Base-by-base conservation (phyloP, 2,113 vertebrate genomes). In the Phalacrocorax carbo region DNA sequence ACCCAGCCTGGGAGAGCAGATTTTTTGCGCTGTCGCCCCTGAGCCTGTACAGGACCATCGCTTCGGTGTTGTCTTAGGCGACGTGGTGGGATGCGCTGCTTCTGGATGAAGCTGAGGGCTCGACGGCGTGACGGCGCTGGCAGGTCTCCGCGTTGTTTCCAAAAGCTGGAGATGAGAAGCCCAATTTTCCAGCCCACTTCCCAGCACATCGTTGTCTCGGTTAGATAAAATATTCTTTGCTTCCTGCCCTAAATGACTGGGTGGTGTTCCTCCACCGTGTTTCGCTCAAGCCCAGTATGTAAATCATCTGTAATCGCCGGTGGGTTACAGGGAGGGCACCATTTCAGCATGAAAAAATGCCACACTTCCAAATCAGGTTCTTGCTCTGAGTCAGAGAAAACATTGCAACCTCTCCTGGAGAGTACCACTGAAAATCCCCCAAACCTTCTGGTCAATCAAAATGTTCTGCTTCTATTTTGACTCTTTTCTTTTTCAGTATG, bases 391-490 rank as follows among this genome's bases (percentile, higher is more conserved):
- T 94, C 92, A 95, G 71, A 91, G 77, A 46, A 88, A 94, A 84
- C 60, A 78, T 62, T 84, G 44, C 84, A 89, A 46, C 90, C 60
- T 86, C 69, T 89, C 64, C 68, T 86, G 68, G 34, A 94, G 72
- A 92, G 42, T 42, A 44, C 36, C 71, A 62, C 70, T 68, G 66
- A 91, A 94, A 95, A 94, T 91, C 73, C 82, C 93, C 86, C 93
- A 84, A 84, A 84, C 79, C 60, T 90, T 94, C 93, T 93, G 88
- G 91, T 90, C 93, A 94, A 30, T 66, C 88, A 90, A 49, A 90
- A 84, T 79, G 70, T 78, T 93, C 86, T 75, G 51, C 30, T 96
- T 85, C 86, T 90, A 76, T 96, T 96, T 94, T 93, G 88, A 79
- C 88, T 82, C 19, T 66, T 82, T 82, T 70, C 55, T 82, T 91